Base-by-base conservation (phyloP, 2,888 invertebrate genomes). In the Stenichneumon culpator region DNA sequence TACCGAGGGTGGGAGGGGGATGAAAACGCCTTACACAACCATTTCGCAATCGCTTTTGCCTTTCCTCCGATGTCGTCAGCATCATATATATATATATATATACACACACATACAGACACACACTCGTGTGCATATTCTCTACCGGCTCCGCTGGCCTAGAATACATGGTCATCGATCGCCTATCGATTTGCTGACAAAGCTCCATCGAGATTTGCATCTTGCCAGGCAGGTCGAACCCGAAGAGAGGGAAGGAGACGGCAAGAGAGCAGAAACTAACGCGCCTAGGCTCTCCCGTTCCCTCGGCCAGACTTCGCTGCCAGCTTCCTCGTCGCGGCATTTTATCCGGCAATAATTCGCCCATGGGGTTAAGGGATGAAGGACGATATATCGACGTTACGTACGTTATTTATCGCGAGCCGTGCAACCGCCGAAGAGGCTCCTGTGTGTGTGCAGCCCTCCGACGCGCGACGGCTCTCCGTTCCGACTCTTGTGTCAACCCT, bases 171-270 rank as follows among this genome's bases (percentile, higher is more conserved):
- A 85, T 85, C 85, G 85, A 85, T 85, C 85, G 82, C 32, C 75
- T 82, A 86, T 86, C 84, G 86, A 86, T 86, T 86, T 68, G 84
- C 86, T 86, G 86, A 86, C 86, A 79, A 84, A 77, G 86, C 86
- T 84, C 82, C 79, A 82, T 82, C 75, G 78, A 84, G 86, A 86
- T 84, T 86, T 84, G 84, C 85, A 85, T 85, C 85, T 79, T 77
- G 79, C 82, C 74, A 65, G 60, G 79, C 70, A 79, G 77, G 72
- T 79, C 50, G 77, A n/a, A 22, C 22, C 22, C 60, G 47, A 72
- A 28, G 47, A 7, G 36, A 70, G 63, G 63, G 65, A 60, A 44
- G 60, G 77, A 78, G 63, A 63, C 44, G 39, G 25, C 28, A 47
- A 72, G 39, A 72, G 65, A 75, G 47, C 52, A 75, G 54, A 80